Base-by-base conservation (phyloP, 2,888 invertebrate species). In the Lathronympha strigana region DNA sequence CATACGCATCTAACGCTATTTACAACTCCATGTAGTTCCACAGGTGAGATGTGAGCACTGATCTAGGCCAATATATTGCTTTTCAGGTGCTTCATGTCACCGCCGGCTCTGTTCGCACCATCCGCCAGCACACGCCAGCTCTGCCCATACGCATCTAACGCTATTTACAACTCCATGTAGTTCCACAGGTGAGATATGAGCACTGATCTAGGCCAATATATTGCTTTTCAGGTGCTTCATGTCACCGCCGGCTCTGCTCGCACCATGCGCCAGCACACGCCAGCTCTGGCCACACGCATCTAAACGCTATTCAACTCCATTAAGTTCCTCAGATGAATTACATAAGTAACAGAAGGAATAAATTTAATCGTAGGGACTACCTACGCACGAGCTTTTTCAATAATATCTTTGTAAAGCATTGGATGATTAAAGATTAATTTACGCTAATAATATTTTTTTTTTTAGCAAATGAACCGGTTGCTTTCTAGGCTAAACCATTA, bases 51-150 rank as follows among this genome's bases (percentile, higher is more conserved):
- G 25, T 25, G 25, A 25, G 25, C 6, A n/a, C n/a, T n/a, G n/a
- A n/a, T n/a, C n/a, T n/a, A n/a, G 86, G 84, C 83, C 91, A 92
- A 92, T 92, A 92, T 92, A 92, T 92, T 92, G 92, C 92, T 91
- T 92, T 92, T 92, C 92, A 92, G 92, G 92, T 86, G 88, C 87
- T 81, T 86, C 87, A 83, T 90, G 88, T 87, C 82, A 86, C 57
- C 53, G 61, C 62, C 21, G 38, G 58, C 63, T 58, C 47, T 74
- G 73, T 74, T 73, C 72, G 73, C 73, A 70, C 73, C 76, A 74
- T 72, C 69, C 74, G 71, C 4, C 15, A 25, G 21, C 31, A 33
- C 28, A 3, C 28, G 28, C 28, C 28, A 28, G 28, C 28, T 28
- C 28, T 28, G 28, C 5, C 8, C 28, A 28, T 1, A 28, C 28